Conservation (phyloP, 2,797 vertebrate species). For the Poecilia wingei region DNA sequence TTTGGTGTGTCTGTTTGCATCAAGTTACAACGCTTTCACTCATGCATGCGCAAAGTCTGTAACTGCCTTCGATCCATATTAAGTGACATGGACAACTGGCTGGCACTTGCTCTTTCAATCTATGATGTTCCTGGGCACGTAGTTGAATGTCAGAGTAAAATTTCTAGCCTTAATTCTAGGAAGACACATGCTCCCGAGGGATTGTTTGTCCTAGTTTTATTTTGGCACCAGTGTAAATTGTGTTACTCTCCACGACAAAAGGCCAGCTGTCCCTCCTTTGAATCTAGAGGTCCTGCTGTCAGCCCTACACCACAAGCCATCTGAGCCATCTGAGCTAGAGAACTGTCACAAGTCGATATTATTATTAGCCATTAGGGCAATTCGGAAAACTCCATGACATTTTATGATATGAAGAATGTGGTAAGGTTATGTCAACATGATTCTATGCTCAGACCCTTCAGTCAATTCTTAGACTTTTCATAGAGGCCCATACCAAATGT, state of each 20-base stretch:
- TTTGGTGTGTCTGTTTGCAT: not conserved
- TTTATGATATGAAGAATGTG: not conserved
- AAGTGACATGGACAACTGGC: slow-evolving; percentile 4
- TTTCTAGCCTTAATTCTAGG: not conserved
- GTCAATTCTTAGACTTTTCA: not conserved
- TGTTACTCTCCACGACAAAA: slow-evolving; percentile 9
- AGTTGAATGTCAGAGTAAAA: not conserved
- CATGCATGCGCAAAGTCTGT: not conserved
- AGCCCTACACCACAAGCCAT: not conserved
- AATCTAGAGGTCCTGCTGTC: not conserved
- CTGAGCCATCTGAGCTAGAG: not conserved
- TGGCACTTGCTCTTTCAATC: not conserved
- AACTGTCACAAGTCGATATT: not conserved
- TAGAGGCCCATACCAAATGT: not conserved
- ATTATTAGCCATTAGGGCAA: not conserved
- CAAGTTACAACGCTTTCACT: not conserved
- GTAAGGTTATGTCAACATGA: not conserved
- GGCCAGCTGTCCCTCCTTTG: slow-evolving; percentile 15
- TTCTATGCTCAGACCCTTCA: not conserved
- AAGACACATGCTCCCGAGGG: slow-evolving; percentile 14
- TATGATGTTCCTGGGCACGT: not conserved
- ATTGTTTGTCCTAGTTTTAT: slow-evolving; percentile 22
- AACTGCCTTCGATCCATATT: not conserved
- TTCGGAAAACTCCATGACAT: not conserved
- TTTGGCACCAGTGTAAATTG: slow-evolving; percentile 11